Base-by-base conservation (phyloP, 1,140 invertebrate genomes). In the Cherax quadricarinatus region DNA sequence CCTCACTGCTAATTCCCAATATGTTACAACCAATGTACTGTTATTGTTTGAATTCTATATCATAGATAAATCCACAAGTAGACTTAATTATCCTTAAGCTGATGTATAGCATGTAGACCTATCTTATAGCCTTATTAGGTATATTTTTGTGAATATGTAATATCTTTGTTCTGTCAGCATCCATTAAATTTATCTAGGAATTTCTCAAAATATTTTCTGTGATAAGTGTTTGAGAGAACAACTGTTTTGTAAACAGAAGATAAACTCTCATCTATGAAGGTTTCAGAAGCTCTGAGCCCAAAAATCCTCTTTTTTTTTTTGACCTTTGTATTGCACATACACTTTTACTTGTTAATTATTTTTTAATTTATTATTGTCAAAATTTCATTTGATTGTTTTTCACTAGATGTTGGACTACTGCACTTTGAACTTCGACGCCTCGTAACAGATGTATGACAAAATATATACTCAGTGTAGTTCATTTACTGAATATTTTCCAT, bases 11-110 rank as follows among this genome's bases (percentile, higher is more conserved):
- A 75, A n/a, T 30, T 75, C n/a, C n/a, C 70, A 75, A 7, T 30
- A 7, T 75, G n/a, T 75, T 6, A 30, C n/a, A 75, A 10, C 24
- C 24, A 75, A 14, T 66, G 62, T 91, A 49, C 80, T 79, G 70
- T 66, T 89, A 81, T 89, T 80, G 70, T 91, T 90, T 91, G 14
- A 57, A 91, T 86, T 85, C 48, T 86, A 79, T 91, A 78, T 80
- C 83, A 48, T 84, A 91, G 73, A n/a, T 49, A 51, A 75, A 73
- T 24, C 57, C 89, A 91, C 79, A 21, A 86, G 79, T 91, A 91
- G 73, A 91, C 89, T 91, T 91, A 91, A 91, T 91, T 91, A 91
- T 78, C 53, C 53, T 66, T 91, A 91, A 91, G 89, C 86, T 91
- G 73, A 53, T 82, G 79, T 89, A 89, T 83, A 89, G 57, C 88